Base-by-base conservation (phyloP, 1,140 invertebrate genomes). In the Leptinotarsa texana region DNA sequence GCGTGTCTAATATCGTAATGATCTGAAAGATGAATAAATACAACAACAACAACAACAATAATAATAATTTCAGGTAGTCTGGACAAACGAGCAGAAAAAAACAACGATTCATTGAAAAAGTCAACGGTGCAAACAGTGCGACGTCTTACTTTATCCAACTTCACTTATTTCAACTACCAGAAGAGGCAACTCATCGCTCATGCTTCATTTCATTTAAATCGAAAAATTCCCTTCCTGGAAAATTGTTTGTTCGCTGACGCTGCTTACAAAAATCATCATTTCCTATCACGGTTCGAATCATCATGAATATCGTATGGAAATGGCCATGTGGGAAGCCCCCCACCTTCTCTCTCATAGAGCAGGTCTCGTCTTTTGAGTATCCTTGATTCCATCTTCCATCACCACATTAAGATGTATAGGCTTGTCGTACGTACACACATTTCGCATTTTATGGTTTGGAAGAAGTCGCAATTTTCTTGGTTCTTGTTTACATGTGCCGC, bases 251-350 rank as follows among this genome's bases (percentile, higher is more conserved):
- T 42, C 51, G 51, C 51, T 57, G 51, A 15, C n/a, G 4, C 15
- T 57, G 51, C 15, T 18, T 0, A n/a, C 51, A 57, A 57, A 57
- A 57, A 57, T 57, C n/a, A 57, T 57, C 15, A n/a, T 18, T 57
- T 57, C n/a, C 51, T 57, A 57, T 57, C 51, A 57, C 51, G 3
- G n/a, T 18, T 17, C n/a, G 51, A 57, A 57, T 57, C 27, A 65
- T 73, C 75, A 69, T 73, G 68, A 48, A 76, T 73, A 65, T 76
- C 71, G 65, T 76, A 76, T 76, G 75, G 75, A 73, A 76, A 76
- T 76, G 48, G 71, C 65, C 47, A 21, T n/a, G 15, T 49, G 33
- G 51, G 66, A 76, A 71, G 72, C 42, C 69, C 69, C 69, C 51
- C 13, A 42, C 33, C 33, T 42, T 42, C 33, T 75, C 68, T 48